phyloP scores from a whole-genome alignment of 1,140 invertebrate genomes.

The Orchestia grillus region DNA sequence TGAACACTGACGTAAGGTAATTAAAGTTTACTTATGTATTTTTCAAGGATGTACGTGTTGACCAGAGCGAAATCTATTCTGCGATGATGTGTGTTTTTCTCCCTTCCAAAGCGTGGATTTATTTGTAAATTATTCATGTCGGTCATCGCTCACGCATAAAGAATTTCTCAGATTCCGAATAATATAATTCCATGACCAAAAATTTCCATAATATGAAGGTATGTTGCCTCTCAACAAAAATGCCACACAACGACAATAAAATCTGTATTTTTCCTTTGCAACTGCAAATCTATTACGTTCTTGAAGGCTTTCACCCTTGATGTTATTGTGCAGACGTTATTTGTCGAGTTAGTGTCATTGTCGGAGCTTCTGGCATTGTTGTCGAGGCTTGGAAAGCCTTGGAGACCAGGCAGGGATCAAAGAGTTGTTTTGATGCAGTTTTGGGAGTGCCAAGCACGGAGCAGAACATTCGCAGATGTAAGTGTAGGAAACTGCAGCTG shows the following conservation, averaged over 20 bases:
- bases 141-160: neutral
- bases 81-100: no score
- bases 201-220: neutral
- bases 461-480: no score
- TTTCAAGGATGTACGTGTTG: no score
- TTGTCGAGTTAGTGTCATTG: neutral
- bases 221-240: neutral
- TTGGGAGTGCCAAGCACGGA: neutral
- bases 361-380: slow-evolving; percentile 16
- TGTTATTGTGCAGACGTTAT: neutral
- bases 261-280: neutral
- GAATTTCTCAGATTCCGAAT: neutral
- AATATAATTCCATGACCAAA: neutral
- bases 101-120: no score
- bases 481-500: neutral
- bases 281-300: neutral
- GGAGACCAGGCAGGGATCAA: neutral
- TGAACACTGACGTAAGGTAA: no score
- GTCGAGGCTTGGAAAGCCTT: neutral
- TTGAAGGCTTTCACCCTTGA: neutral
- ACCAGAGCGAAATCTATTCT: no score
- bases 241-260: neutral
- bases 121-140: no score
- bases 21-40: no score
- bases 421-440: slow-evolving; percentile 34